Percentiles rank a stretch among this genome's conserved stretches.
Conservation (phyloP, 1,140 invertebrate species). For the Pseudomyrmex cubaensis region DNA sequence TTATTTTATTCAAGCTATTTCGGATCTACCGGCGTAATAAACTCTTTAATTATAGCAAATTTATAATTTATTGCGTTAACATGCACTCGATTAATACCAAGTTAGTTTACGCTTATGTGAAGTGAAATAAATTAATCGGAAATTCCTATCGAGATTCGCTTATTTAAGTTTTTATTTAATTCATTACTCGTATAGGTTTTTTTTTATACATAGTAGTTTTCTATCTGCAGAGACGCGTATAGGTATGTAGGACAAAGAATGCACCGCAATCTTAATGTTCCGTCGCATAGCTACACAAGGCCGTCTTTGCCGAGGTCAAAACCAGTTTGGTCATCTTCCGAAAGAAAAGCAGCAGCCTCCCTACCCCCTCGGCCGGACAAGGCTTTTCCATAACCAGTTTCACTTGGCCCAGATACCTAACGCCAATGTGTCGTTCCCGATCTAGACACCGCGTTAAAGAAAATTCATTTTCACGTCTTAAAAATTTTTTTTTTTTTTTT, state of each 20-base stretch:
- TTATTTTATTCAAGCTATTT: constrained; percentile 31
- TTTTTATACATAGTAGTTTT: neutral
- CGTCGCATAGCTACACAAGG: constrained; percentile 51
- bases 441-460: constrained; percentile 9
- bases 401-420: constrained; percentile 69
- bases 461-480: constrained; percentile 16
- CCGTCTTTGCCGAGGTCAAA: constrained; percentile 58
- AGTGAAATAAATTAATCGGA: too few relatives aligned
- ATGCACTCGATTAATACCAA: neutral
- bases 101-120: neutral
- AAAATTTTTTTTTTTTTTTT: neutral
- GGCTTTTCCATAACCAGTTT: constrained; percentile 74
- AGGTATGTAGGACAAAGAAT: constrained; percentile 5
- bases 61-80: neutral
- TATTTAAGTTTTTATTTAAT: neutral
- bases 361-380: constrained; percentile 12
- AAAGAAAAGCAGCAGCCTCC: constrained; percentile 66
- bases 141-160: too few relatives aligned
- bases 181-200: neutral
- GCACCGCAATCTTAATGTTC: constrained; percentile 47
- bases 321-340: constrained; percentile 70
- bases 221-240: neutral
- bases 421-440: constrained; percentile 45
- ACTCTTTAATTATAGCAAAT: constrained; percentile 40
- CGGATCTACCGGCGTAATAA: neutral